A percentile compares a stretch with the other conserved stretches of the same genome.
phyloP scores from a whole-genome alignment of 2,888 invertebrate species.

The Eubasilissa splendida region DNA sequence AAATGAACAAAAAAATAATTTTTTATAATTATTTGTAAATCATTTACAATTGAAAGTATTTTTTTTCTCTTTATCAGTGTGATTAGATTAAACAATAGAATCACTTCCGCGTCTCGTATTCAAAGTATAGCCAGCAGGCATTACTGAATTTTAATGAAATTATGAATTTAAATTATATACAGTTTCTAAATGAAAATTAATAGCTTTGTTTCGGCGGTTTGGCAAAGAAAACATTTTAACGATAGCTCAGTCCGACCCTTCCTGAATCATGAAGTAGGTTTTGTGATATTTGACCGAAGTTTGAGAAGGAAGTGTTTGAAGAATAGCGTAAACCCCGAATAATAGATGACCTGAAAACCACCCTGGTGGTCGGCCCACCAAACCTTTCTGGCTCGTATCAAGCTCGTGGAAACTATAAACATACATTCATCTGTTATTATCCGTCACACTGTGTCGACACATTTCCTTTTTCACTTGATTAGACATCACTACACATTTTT shows the following conservation, averaged over 20 bases:
- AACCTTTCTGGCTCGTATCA: no score
- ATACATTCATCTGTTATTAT: no score
- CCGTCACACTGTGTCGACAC: no score
- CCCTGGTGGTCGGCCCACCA: neutral
- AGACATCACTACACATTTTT: no score
- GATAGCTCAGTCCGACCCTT: slow-evolving; percentile 19
- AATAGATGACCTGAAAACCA: slow-evolving; percentile 8
- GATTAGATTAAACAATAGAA: no score
- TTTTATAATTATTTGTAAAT: no score
- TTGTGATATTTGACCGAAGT: slow-evolving; percentile 17
- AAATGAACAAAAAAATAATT: no score
- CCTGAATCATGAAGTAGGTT: slow-evolving; percentile 9
- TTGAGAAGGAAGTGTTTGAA: neutral
- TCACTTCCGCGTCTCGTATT: neutral
- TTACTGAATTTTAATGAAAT: slow-evolving; percentile 23
- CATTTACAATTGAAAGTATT: no score
- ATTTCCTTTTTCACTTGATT: no score
- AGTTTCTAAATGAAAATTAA: slow-evolving; percentile 39
- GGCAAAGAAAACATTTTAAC: slow-evolving; percentile 28
- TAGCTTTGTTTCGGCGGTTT: slow-evolving; percentile 21
- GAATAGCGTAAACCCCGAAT: slow-evolving; percentile 1
- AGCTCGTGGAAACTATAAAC: no score
- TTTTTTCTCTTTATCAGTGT: no score
- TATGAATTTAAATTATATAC: slow-evolving; percentile 31
- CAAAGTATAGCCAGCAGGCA: slow-evolving; percentile 12